Conservation (phyloP, 2,113 vertebrate species). For the Saccopteryx leptura region DNA sequence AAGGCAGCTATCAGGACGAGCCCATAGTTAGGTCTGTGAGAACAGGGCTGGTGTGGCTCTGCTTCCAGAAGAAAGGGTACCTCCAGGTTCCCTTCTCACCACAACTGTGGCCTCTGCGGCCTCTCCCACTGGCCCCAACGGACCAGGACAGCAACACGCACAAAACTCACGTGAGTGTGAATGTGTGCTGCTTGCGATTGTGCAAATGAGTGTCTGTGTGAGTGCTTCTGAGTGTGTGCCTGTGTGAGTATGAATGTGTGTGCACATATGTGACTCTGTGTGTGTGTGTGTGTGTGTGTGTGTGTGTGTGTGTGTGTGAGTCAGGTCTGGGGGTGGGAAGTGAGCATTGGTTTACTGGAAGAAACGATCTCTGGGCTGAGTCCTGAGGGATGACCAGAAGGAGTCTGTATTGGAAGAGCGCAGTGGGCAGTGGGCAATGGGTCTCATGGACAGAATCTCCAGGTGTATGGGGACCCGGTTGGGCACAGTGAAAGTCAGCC, state of each 20-base stretch:
- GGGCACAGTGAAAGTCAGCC: neutral
- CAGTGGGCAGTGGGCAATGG: neutral
- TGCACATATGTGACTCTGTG: no score
- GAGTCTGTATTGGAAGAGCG: no score
- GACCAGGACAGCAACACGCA: neutral
- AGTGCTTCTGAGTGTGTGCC: neutral
- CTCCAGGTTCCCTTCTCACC: neutral
- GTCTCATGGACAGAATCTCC: rapidly evolving
- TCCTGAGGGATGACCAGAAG: neutral
- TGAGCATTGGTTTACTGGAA: neutral
- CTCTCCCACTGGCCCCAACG: no score
- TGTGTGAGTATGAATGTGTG: neutral
- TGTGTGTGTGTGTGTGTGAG: neutral
- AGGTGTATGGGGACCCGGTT: rapidly evolving
- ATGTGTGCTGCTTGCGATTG: no score
- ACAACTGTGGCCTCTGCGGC: rapidly evolving
- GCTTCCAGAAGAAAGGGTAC: neutral
- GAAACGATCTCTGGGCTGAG: neutral
- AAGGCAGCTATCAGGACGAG: neutral
- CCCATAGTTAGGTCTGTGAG: neutral
- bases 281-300: neutral
- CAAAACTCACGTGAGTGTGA: neutral
- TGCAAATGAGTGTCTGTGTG: neutral
- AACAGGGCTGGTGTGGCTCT: neutral
- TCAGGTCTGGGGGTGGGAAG: neutral